These are phyloP conservation scores for Coelopa frigida DNA, from an alignment of 1,140 invertebrate species.

Conservation along the genomic window DNA sequence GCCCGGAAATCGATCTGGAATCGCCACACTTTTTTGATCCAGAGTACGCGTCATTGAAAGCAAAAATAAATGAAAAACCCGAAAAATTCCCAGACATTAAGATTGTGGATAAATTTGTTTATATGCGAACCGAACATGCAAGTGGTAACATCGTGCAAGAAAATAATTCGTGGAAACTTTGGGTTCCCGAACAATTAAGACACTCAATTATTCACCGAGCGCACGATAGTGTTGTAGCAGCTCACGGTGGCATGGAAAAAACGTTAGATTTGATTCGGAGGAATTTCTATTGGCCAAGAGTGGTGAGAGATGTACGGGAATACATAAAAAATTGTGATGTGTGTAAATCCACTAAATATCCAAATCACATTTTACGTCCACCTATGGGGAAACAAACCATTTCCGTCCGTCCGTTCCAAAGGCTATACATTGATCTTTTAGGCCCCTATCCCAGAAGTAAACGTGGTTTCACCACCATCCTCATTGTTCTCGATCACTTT, in stretches of 20 bases:
- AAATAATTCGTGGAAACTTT: conserved; percentile 10
- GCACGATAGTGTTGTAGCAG: neutral
- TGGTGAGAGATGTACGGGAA: neutral
- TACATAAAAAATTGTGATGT: conserved; percentile 3
- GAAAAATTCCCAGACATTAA: conserved; percentile 3
- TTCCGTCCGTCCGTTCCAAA: conserved; percentile 10
- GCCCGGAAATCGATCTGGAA: conserved; percentile 4
- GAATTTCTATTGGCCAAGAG: conserved; percentile 5
- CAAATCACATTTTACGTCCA: neutral
- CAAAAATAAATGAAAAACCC: neutral
- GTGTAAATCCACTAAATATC: conserved; percentile 4
- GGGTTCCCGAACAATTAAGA: conserved; percentile 6
- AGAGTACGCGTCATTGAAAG: neutral
- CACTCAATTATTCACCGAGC: neutral
- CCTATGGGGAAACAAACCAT: conserved; percentile 5
- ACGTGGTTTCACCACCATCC: conserved; percentile 4
- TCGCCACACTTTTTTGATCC: neutral
- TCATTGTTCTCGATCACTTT: conserved; percentile 10
- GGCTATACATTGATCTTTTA: conserved; percentile 6
- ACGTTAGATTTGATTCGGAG: neutral
- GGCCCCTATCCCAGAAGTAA: conserved; percentile 10
- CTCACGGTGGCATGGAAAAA: conserved; percentile 1
- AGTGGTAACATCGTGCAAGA: neutral
- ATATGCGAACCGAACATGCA: neutral
- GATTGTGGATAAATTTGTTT: neutral